Conservation (phyloP, 2,113 vertebrate genomes). For the Syrrhaptes paradoxus region DNA sequence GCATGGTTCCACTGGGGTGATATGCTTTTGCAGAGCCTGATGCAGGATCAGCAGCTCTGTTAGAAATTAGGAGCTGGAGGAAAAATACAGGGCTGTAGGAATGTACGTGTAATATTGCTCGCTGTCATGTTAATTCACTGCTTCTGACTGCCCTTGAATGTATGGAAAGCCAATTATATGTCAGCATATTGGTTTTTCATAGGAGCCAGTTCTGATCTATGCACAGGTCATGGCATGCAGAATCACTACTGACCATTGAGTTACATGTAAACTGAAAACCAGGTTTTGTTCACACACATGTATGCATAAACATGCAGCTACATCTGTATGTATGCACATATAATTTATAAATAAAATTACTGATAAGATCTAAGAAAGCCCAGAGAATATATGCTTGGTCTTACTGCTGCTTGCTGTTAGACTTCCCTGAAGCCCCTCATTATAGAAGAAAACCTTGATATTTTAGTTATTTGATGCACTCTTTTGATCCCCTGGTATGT, state of each 20-base stretch:
- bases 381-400: not conserved
- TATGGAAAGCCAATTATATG: not conserved
- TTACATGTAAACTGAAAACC: not conserved
- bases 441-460: not conserved
- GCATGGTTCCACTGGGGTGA: fast-evolving
- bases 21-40: not conserved
- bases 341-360: not conserved
- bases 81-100: not conserved
- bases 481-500: not conserved
- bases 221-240: not conserved
- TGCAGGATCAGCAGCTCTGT: not conserved
- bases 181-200: not conserved
- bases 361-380: not conserved
- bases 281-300: fast-evolving
- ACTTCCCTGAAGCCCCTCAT: not conserved
- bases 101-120: not conserved
- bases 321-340: not conserved
- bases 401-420: not conserved
- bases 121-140: not conserved
- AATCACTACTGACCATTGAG: not conserved
- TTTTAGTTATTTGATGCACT: not conserved
- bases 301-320: too few species aligned
- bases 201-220: not conserved
- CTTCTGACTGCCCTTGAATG: not conserved
- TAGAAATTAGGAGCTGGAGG: not conserved